Evolutionary conservation across 2,888 invertebrate species (phyloP), one percentile per base, ranked within the genome.

Genomic region (Eupithecia exiguata): DNA sequence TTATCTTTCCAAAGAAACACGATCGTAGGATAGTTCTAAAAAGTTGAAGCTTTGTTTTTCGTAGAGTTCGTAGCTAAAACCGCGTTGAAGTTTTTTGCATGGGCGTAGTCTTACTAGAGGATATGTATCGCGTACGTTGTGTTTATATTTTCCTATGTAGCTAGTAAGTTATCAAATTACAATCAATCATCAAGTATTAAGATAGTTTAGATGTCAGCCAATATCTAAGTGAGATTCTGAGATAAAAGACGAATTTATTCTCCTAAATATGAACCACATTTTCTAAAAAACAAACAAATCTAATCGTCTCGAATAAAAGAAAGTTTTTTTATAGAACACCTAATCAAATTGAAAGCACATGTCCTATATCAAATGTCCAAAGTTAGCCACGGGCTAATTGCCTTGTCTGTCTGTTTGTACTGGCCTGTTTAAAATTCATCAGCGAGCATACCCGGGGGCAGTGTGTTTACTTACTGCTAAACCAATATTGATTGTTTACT

Each of bases 381-480:
- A 78, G 78, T 80, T 87, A 81, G 87, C 93, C 91, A 79, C 81
- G 74, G 87, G 93, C 93, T 93, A 93, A 93, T 93, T 93, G 91
- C 80, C 80, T 81, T 87, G 87, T 87, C 80, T 86, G 86, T 87
- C 72, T 88, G 86, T 89, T 83, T 88, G 86, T 80, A 61, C 70
- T 81, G 76, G 83, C 84, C 82, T 87, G 86, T 89, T 90, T 88
- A 87, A 88, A 85, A 91, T 90, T 90, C 91, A 89, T 89, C 83
- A 78, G 76, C 74, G 72, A 81, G 74, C 77, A 67, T 53, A 75
- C 83, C 87, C 84, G 81, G 79, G 87, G 89, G 85, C 86, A 84
- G 80, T 78, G 65, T 90, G 87, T 91, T 91, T 90, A 84, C 81
- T 84, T 82, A 88, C 84, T 86, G 81, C 84, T 90, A 88, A 91